Evolutionary conservation across 2,888 invertebrate species (phyloP).

Genomic region (Ctenicera cuprea): DNA sequence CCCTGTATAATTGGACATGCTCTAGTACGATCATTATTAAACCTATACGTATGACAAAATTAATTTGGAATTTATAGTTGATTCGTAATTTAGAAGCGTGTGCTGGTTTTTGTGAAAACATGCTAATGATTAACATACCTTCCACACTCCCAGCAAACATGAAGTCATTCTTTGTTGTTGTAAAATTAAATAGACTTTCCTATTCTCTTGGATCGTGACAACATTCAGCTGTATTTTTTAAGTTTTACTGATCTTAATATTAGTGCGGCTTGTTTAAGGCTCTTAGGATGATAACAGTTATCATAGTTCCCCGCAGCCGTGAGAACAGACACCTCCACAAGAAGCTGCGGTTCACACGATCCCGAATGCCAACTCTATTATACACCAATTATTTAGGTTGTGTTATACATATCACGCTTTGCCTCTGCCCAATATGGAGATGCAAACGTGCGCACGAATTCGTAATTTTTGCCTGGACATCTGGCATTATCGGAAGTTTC

Average conservation of each 20-base stretch:
- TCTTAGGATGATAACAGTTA: constrained; percentile 60
- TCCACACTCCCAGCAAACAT: not conserved
- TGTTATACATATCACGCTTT: constrained; percentile 72
- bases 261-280: constrained; percentile 48
- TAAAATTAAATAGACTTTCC: constrained; percentile 6
- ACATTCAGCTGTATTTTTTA: constrained; percentile 41
- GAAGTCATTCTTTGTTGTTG: not conserved
- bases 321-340: constrained; percentile 59
- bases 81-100: too few species aligned
- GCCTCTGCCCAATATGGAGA: constrained; percentile 67
- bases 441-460: constrained; percentile 69
- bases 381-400: constrained; percentile 71
- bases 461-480: constrained; percentile 63
- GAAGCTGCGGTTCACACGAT: constrained; percentile 68
- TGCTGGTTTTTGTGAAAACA: not conserved
- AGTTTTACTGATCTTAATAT: constrained; percentile 45
- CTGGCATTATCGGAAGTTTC: constrained; percentile 53
- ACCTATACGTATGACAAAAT: too few species aligned
- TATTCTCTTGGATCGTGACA: constrained; percentile 43
- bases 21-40: too few species aligned
- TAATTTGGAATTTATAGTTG: too few species aligned
- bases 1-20: too few species aligned
- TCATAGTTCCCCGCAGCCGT: constrained; percentile 57
- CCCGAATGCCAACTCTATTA: constrained; percentile 69
- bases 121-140: not conserved